Evolutionary conservation across 2,797 vertebrate species (phyloP).

Genomic region (Saxicola maurus): DNA sequence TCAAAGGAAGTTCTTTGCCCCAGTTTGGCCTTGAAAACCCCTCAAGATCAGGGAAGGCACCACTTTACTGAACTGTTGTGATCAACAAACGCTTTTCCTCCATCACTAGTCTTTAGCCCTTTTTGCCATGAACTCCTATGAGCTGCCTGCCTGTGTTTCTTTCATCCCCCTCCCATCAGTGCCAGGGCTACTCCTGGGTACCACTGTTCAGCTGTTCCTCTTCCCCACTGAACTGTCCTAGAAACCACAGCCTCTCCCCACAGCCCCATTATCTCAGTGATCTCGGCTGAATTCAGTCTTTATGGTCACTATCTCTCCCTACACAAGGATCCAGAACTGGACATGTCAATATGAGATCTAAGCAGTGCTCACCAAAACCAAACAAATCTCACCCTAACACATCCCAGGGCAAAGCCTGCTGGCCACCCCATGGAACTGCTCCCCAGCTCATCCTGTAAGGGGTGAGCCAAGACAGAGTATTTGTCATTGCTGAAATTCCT

Average conservation of each 20-base stretch:
- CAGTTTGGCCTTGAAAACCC: neutral
- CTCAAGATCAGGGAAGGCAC: neutral
- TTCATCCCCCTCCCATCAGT: rapidly evolving
- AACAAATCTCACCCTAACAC: neutral
- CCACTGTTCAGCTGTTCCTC: neutral
- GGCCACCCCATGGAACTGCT: neutral
- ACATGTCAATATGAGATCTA: neutral
- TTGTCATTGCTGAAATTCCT: neutral
- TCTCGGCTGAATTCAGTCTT: neutral
- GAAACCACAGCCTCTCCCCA: neutral
- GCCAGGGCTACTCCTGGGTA: neutral
- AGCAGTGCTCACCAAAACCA: rapidly evolving
- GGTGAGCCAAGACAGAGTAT: neutral
- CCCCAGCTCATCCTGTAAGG: neutral
- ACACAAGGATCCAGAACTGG: neutral
- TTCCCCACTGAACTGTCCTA: neutral
- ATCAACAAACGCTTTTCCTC: neutral
- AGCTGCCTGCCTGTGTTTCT: rapidly evolving
- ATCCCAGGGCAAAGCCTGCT: neutral
- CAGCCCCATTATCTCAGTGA: neutral
- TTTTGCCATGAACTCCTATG: neutral
- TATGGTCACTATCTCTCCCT: neutral
- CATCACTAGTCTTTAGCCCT: neutral
- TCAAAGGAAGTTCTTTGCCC: neutral
- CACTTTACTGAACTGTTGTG: neutral